Evolutionary conservation across 2,888 invertebrate species (phyloP).

Genomic region (Asteroscopus sphinx): DNA sequence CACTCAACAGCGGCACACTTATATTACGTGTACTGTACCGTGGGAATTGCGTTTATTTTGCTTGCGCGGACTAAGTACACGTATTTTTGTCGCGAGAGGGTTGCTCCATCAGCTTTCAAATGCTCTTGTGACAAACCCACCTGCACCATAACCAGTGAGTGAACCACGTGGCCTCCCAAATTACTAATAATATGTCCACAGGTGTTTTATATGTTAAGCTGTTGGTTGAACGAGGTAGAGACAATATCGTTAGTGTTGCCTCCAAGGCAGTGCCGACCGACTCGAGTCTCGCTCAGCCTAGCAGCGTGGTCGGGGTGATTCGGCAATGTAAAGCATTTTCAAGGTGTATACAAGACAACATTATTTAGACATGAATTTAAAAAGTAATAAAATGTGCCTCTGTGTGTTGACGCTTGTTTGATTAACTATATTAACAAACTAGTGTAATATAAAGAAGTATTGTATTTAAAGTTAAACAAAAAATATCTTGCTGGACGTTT

Average conservation of each 20-base stretch:
- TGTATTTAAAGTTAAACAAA: slow-evolving; percentile 51
- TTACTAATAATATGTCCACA: slow-evolving; percentile 55
- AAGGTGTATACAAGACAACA: slow-evolving; percentile 41
- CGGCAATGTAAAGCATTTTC: slow-evolving; percentile 75
- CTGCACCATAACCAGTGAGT: slow-evolving; percentile 22
- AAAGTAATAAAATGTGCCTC: slow-evolving; percentile 72
- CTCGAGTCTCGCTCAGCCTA: slow-evolving; percentile 32
- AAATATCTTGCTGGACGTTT: slow-evolving; percentile 46
- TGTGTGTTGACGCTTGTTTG: slow-evolving; percentile 68
- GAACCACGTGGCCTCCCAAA: slow-evolving; percentile 45
- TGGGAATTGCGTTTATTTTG: slow-evolving; percentile 11
- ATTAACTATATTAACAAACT: slow-evolving; percentile 59
- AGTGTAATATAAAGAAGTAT: slow-evolving; percentile 55
- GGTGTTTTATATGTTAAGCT: slow-evolving; percentile 56
- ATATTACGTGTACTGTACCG: too few relatives aligned
- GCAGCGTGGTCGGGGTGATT: slow-evolving; percentile 72
- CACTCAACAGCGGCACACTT: too few relatives aligned
- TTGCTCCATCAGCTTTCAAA: slow-evolving; percentile 21
- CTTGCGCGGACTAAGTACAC: slow-evolving; percentile 7
- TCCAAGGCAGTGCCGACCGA: slow-evolving; percentile 51
- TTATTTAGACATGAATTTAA: slow-evolving; percentile 58
- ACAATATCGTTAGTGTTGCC: slow-evolving; percentile 21
- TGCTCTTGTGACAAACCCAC: slow-evolving; percentile 23
- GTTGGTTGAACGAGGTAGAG: slow-evolving; percentile 46
- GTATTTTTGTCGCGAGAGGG: slow-evolving; percentile 10